Evolutionary conservation across 2,888 invertebrate genomes (phyloP), one percentile per base, ranked within the genome.

Genomic region (Aphidius colemani): DNA sequence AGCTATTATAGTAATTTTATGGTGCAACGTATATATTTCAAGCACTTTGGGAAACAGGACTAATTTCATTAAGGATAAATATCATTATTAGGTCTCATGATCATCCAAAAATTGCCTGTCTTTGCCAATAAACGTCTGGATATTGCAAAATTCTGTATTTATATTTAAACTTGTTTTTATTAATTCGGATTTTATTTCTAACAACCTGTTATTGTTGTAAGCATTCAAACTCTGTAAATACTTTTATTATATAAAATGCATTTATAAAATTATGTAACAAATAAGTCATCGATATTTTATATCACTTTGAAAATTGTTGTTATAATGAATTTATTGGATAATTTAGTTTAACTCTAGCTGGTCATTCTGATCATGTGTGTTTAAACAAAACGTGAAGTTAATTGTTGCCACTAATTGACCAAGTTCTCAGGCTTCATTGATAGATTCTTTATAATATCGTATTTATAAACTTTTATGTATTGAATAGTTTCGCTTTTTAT

Each of bases 11-110:
- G 80, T 80, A 80, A 81, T 80, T 81, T 80, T 73, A 78, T 74
- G 79, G 77, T 78, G 76, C 76, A 74, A 72, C 70, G 74, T 77
- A 77, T 30, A 30, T 78, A 77, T 78, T 75, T 75, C 72, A 66
- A 72, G 75, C 71, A 76, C 73, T 73, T 70, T 74, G 70, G 70
- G 70, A 68, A 75, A 75, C 75, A 75, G 72, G 70, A 75, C 80
- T 81, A 81, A 81, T 81, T 80, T 81, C 81, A 81, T 81, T 81
- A 81, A 79, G 78, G 81, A 80, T 81, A 80, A 80, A 80, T 78
- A 81, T 81, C 77, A 78, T 81, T 76, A 81, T 81, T 80, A 81
- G 75, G 74, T 75, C 63, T 77, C 72, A 69, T 71, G 73, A 74
- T 71, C 72, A 68, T 71, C 69, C 67, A 68, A 69, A 70, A 77